Percentiles rank a stretch among this genome's conserved stretches.
These are phyloP conservation scores for Eueremaeus valkanovi DNA, from an alignment of 2,888 invertebrate genomes.

Conservation along the genomic window DNA sequence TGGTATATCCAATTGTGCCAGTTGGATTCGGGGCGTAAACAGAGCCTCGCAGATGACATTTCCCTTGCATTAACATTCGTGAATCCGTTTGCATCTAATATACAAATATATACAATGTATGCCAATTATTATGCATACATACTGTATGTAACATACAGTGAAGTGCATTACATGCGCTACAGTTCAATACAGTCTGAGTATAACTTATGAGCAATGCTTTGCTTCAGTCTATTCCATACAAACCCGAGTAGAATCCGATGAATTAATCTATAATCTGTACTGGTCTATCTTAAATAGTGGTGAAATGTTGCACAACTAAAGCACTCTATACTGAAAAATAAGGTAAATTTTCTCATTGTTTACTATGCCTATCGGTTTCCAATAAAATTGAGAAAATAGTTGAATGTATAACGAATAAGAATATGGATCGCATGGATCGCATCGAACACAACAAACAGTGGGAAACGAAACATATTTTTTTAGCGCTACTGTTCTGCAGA, in stretches of 20 bases:
- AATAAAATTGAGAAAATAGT: slow-evolving; percentile 17
- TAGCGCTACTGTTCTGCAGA: slow-evolving; percentile 9
- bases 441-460: slow-evolving; percentile 30
- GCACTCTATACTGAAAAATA: background rate
- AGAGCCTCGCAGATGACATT: slow-evolving; percentile 33
- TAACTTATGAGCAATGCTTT: too few species aligned
- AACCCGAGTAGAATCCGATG: background rate
- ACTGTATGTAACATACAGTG: too few species aligned
- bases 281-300: slow-evolving; percentile 24
- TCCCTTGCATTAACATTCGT: slow-evolving; percentile 28
- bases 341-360: background rate
- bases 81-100: slow-evolving; percentile 5
- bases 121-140: background rate
- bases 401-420: background rate
- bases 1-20: background rate
- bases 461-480: slow-evolving; percentile 34
- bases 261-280: slow-evolving; percentile 32
- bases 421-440: background rate
- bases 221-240: too few species aligned
- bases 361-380: slow-evolving; percentile 27
- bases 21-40: slow-evolving; percentile 11
- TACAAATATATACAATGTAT: background rate
- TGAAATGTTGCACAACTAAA: background rate
- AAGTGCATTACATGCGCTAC: too few species aligned
- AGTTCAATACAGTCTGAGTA: too few species aligned